phyloP scores from a whole-genome alignment of 2,888 invertebrate species.

The Pristionchus japonicus region DNA sequence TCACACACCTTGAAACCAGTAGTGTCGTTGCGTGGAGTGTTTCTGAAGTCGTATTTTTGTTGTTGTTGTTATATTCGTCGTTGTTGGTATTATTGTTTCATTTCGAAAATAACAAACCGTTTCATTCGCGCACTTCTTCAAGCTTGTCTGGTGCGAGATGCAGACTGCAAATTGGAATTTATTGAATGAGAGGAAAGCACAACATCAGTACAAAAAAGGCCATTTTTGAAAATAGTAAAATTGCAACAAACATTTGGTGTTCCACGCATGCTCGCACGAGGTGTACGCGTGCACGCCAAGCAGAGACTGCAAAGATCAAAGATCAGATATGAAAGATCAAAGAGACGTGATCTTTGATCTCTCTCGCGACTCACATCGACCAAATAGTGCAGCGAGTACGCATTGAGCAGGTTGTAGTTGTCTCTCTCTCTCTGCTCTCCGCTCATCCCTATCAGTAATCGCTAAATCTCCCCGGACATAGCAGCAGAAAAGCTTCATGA shows the following conservation, averaged over 20 bases:
- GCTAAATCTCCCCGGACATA: too few relatives aligned
- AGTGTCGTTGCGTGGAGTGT: not conserved
- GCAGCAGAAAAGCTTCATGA: too few relatives aligned
- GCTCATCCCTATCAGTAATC: too few relatives aligned
- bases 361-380: not conserved
- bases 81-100: not conserved
- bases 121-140: not conserved
- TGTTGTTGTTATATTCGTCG: too few relatives aligned
- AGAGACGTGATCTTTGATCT: slow-evolving; percentile 17
- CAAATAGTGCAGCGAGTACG: not conserved
- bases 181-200: too few relatives aligned
- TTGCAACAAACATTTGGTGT: not conserved
- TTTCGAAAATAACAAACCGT: not conserved
- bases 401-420: slow-evolving; percentile 1
- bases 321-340: not conserved
- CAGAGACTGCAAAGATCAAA: not conserved
- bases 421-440: too few relatives aligned
- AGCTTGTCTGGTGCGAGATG: not conserved
- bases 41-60: not conserved
- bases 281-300: not conserved
- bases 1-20: slow-evolving; percentile 18
- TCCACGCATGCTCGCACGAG: not conserved
- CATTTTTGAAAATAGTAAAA: not conserved
- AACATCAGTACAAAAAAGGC: not conserved
- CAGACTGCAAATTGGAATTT: not conserved